These are phyloP conservation scores for Aspidiotus rigidus DNA, from an alignment of 2,888 invertebrate genomes.

Conservation along the genomic window DNA sequence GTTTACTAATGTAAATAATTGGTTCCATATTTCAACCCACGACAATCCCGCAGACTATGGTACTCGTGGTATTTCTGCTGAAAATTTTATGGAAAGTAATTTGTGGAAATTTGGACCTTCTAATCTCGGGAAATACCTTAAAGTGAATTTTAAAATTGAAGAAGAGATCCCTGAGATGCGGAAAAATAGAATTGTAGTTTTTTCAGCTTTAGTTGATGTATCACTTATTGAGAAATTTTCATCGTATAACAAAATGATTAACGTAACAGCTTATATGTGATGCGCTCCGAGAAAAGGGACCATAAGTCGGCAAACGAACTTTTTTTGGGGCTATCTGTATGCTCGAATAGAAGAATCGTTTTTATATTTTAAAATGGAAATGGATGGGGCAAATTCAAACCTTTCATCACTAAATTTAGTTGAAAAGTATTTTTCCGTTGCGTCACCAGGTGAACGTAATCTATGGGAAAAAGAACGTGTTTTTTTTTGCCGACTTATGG, in stretches of 20 bases:
- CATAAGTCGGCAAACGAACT: no score
- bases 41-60: slow-evolving; percentile 10
- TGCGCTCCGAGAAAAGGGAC: no score
- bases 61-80: slow-evolving; percentile 6
- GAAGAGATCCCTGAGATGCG: neutral
- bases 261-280: neutral
- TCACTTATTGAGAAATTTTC: slow-evolving; percentile 3
- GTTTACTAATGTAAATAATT: neutral
- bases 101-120: neutral
- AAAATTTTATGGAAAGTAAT: neutral
- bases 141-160: neutral
- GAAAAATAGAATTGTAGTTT: neutral
- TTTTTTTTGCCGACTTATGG: no score
- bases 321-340: no score
- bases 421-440: no score
- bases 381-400: no score
- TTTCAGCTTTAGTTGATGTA: neutral
- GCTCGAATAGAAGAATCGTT: no score
- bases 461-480: no score
- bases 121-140: neutral
- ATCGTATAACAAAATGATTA: neutral
- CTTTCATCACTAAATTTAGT: no score
- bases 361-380: no score
- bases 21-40: slow-evolving; percentile 3
- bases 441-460: no score